Conservation (phyloP, 2,797 vertebrate genomes). For the Dendrocincla fuliginosa region DNA sequence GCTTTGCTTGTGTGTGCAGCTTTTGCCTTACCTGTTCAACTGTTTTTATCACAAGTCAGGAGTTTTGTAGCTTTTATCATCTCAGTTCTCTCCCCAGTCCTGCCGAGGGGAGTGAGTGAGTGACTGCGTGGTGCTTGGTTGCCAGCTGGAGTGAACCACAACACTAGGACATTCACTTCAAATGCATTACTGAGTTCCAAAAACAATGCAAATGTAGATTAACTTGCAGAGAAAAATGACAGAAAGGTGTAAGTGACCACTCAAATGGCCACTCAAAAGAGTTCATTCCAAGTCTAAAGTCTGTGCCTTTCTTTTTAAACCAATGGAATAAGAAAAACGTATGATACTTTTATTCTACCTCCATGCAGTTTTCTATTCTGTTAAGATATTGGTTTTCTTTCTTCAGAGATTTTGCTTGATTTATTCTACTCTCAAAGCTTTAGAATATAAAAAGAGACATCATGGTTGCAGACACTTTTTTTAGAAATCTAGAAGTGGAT, state of each 20-base stretch:
- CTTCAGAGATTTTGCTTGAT: fast-evolving
- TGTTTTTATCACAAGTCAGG: neutral
- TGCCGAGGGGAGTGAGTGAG: neutral
- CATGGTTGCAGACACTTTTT: neutral
- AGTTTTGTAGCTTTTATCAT: neutral
- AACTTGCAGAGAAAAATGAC: neutral
- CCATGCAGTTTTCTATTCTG: neutral
- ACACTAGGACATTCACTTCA: neutral
- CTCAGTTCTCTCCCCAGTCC: neutral
- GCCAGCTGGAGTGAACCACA: neutral
- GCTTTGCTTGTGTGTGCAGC: neutral
- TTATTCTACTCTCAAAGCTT: neutral
- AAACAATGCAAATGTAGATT: neutral
- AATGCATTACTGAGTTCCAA: neutral
- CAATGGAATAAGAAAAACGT: neutral
- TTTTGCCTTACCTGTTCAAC: neutral
- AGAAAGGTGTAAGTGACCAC: neutral
- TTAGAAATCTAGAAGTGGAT: neutral
- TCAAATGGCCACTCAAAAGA: neutral
- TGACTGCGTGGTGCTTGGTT: neutral
- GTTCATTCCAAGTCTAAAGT: neutral
- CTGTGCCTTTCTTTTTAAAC: neutral
- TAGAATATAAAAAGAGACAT: neutral
- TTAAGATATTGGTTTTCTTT: neutral
- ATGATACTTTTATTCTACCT: neutral